Base-by-base conservation (phyloP, 2,113 vertebrate species). In the Triplophysa tibetana region DNA sequence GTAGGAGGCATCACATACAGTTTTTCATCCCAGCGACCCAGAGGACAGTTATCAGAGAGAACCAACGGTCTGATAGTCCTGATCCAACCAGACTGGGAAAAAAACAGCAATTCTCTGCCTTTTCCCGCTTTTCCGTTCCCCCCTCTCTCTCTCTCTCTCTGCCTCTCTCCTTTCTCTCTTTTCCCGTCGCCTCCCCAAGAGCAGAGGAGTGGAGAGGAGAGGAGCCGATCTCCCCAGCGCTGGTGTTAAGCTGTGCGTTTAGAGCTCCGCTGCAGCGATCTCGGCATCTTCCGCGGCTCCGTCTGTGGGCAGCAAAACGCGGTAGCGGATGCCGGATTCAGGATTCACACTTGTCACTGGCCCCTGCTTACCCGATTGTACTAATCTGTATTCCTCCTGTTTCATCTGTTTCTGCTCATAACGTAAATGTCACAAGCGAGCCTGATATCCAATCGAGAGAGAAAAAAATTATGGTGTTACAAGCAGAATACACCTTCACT, bases 1-100 rank as follows among this genome's bases (percentile, higher is more conserved):
- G 87, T 86, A 77, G 87, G 87, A 91, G 89, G 89, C 93, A 93
- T 93, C 91, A 89, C 89, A 90, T 89, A 38, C 52, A 89, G 80
- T 89, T 52, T 72, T 16, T 85, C 87, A 82, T 88, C 90, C 87
- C 87, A 80, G 88, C 84, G 82, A 87, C 86, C 84, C 82, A 23
- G 83, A 56, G 78, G 84, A 88, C 86, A 85, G 86, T 88, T 68
- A 75, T 81, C 65, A 79, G 73, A 79, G 24, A 75, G 62, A 74
- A 56, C 58, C 43, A 19, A 69, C 74, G 68, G 43, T 43, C 50
- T 64, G 60, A 83, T 70, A 70, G 52, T 45, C 41, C 75, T 72
- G 58, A 82, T 84, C 83, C 83, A 68, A 74, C 70, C 60, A 81
- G 63, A 50, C 63, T 65, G 50, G 45, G 10, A 24, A 45, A 48